Percentiles rank a stretch among this genome's conserved stretches.
Conservation (phyloP, 2,797 vertebrate species). For the Amazona finschi region DNA sequence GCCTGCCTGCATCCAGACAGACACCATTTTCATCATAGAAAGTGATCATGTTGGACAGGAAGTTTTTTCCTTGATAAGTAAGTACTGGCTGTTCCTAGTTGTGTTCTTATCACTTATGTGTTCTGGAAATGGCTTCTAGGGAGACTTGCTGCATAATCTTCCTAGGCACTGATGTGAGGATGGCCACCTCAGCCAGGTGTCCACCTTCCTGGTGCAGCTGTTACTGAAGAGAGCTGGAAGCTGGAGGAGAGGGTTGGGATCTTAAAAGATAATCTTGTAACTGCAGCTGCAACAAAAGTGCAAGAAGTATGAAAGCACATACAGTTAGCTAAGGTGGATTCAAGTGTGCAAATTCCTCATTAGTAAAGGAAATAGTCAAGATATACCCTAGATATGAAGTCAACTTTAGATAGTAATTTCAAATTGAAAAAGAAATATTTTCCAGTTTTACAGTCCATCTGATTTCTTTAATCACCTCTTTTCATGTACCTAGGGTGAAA, state of each 20-base stretch:
- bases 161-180: background rate
- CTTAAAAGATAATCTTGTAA: background rate
- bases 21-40: background rate
- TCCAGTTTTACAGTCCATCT: background rate
- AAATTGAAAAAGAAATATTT: background rate
- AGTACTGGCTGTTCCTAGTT: background rate
- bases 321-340: background rate
- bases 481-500: background rate
- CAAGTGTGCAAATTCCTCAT: background rate
- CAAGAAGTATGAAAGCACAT: background rate
- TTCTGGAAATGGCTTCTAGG: background rate
- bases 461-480: background rate
- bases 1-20: background rate
- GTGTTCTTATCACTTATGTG: background rate
- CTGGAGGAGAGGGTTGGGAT: background rate
- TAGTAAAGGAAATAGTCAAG: background rate
- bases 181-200: background rate
- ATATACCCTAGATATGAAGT: background rate
- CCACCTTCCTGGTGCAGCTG: background rate
- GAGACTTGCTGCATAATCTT: background rate
- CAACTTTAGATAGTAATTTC: background rate
- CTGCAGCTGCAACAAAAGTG: background rate
- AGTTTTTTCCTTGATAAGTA: background rate
- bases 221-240: background rate
- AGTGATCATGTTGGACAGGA: background rate